These are phyloP conservation scores for Microtus oregoni DNA, from an alignment of 2,113 vertebrate species.

Conservation along the genomic window DNA sequence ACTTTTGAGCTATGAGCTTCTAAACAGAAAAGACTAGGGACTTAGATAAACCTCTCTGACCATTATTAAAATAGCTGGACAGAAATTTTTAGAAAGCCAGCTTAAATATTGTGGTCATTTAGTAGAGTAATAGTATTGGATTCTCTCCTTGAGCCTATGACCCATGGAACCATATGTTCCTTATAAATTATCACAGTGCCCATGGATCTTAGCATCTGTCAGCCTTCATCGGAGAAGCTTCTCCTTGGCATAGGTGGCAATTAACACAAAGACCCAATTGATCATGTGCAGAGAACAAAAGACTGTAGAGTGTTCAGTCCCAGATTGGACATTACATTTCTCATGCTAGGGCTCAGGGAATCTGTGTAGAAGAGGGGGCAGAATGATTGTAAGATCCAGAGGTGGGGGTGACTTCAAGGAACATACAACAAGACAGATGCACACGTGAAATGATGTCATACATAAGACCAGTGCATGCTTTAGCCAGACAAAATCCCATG, in stretches of 20 bases:
- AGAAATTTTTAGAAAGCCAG: not conserved
- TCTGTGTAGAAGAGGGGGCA: not conserved
- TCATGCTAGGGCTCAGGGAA: not conserved
- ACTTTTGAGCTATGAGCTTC: not conserved
- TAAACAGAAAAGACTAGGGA: not conserved
- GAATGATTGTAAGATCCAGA: not conserved
- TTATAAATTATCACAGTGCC: not conserved
- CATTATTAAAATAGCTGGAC: not conserved
- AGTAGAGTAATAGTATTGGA: not conserved
- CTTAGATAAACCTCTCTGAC: slow-evolving; percentile 5
- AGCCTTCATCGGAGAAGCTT: not conserved
- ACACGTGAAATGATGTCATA: not conserved
- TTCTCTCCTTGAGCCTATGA: not conserved
- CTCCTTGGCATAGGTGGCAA: not conserved
- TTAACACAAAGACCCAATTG: not conserved
- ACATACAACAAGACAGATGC: not conserved
- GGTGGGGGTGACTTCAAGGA: not conserved
- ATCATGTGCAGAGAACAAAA: not conserved
- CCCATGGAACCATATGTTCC: not conserved
- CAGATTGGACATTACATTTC: not conserved
- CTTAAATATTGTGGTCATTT: not conserved
- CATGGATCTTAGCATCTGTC: not conserved
- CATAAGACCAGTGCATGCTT: not conserved
- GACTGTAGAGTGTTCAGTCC: not conserved
- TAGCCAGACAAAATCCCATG: not conserved